Percentiles rank a stretch among this genome's conserved stretches.
Evolutionary conservation across 2,113 vertebrate genomes (phyloP).

Genomic region (Acanthochromis polyacanthus): DNA sequence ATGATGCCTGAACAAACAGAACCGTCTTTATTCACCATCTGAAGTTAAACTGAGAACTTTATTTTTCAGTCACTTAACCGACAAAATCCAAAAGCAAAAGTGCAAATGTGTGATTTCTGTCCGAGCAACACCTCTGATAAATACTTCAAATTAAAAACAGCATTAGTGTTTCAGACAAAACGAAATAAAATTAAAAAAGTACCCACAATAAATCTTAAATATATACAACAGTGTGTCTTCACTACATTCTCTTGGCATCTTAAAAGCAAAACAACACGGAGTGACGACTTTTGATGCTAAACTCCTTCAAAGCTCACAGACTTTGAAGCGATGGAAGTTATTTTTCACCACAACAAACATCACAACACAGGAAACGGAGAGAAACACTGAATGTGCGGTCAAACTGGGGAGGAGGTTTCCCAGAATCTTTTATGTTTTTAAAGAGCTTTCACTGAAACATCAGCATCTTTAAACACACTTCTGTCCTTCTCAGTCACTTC

Average conservation of each 20-base stretch:
- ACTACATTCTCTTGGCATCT: constrained; percentile 57
- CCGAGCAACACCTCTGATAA: constrained; percentile 17
- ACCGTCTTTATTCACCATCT: background rate
- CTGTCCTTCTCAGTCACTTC: too few species aligned
- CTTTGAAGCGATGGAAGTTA: background rate
- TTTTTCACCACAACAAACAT: constrained; percentile 10
- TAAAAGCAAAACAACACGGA: constrained; percentile 5
- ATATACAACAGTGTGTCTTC: constrained; percentile 13
- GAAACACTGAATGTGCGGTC: background rate
- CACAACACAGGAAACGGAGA: background rate
- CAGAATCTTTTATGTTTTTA: too few species aligned
- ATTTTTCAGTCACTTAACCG: constrained; percentile 45
- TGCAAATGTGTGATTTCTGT: constrained; percentile 48
- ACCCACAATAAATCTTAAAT: constrained; percentile 3
- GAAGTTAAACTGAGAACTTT: constrained; percentile 18
- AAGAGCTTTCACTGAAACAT: too few species aligned
- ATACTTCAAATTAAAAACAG: constrained; percentile 20
- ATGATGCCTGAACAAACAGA: too few species aligned
- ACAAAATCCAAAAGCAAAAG: constrained; percentile 54
- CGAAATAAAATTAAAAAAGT: constrained; percentile 2
- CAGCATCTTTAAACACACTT: too few species aligned
- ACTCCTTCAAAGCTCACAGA: background rate
- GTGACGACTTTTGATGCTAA: background rate
- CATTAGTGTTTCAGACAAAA: constrained; percentile 32
- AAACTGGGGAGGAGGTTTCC: too few species aligned